A percentile compares a stretch with the other conserved stretches of the same genome.
Evolutionary conservation across 2,888 invertebrate species (phyloP).

Genomic region (Mythimna lalbum): DNA sequence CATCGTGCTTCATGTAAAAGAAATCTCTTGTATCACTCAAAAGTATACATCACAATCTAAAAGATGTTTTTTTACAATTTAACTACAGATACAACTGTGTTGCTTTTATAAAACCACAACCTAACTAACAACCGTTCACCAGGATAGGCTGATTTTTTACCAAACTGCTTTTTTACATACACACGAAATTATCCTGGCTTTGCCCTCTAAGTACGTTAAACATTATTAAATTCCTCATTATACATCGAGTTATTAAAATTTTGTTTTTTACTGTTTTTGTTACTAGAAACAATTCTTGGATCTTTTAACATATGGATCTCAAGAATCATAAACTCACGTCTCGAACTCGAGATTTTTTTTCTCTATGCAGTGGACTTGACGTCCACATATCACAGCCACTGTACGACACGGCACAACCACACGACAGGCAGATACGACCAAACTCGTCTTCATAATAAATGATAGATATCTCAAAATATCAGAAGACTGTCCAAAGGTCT

Average conservation of each 20-base stretch:
- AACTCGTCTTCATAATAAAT: conserved; percentile 36
- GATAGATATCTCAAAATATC: conserved; percentile 42
- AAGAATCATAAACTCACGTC: conserved; percentile 62
- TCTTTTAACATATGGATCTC: conserved; percentile 82
- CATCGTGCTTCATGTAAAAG: conserved; percentile 18
- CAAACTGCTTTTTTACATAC: not conserved
- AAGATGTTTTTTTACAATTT: conserved; percentile 1
- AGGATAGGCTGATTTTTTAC: conserved; percentile 2
- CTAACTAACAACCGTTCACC: conserved; percentile 24
- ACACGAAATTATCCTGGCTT: conserved; percentile 21
- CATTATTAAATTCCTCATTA: conserved; percentile 16
- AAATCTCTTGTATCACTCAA: conserved; percentile 21
- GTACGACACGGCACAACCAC: conserved; percentile 77
- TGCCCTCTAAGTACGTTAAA: conserved; percentile 40
- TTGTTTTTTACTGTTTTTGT: conserved; percentile 36
- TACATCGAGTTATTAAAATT: conserved; percentile 7
- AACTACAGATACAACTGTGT: conserved; percentile 24
- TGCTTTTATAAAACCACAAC: conserved; percentile 21
- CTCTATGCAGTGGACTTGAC: conserved; percentile 57
- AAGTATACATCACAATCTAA: conserved; percentile 6
- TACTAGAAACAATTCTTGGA: conserved; percentile 61
- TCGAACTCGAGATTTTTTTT: conserved; percentile 61
- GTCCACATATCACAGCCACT: conserved; percentile 84
- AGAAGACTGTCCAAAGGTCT: conserved; percentile 45
- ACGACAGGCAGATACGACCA: conserved; percentile 60